Conservation (phyloP, 2,888 invertebrate genomes). For the Julus scandinavius region DNA sequence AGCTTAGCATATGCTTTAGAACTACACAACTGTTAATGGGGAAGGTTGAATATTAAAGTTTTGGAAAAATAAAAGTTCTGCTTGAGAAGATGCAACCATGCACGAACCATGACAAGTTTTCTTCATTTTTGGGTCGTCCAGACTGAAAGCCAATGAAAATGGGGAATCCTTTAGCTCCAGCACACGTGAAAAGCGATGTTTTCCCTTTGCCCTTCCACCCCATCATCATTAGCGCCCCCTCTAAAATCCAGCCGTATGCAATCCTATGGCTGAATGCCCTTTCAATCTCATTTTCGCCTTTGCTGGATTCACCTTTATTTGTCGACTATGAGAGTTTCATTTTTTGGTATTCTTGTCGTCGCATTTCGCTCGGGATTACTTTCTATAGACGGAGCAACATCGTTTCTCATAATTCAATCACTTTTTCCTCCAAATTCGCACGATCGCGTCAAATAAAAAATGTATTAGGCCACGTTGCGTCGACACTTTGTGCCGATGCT, state of each 20-base stretch:
- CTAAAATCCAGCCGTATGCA: background rate
- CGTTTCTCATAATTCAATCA: conserved; percentile 35
- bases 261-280: conserved; percentile 39
- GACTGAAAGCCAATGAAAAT: background rate
- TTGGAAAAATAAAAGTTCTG: background rate
- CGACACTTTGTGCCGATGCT: background rate
- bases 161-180: conserved; percentile 18
- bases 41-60: background rate
- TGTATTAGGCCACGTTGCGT: background rate
- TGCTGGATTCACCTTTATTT: conserved; percentile 15
- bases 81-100: background rate
- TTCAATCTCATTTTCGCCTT: conserved; percentile 26
- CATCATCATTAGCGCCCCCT: conserved; percentile 7
- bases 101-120: background rate
- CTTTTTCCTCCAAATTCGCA: conserved; percentile 38
- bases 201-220: background rate
- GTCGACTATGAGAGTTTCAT: background rate
- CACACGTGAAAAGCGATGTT: background rate
- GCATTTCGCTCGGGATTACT: conserved; percentile 42
- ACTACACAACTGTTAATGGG: too few relatives aligned
- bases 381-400: conserved; percentile 2
- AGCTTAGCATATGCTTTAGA: too few relatives aligned
- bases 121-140: background rate
- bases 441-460: conserved; percentile 38
- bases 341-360: conserved; percentile 28